Conservation (phyloP, 2,797 vertebrate genomes). For the Monodelphis domestica region DNA sequence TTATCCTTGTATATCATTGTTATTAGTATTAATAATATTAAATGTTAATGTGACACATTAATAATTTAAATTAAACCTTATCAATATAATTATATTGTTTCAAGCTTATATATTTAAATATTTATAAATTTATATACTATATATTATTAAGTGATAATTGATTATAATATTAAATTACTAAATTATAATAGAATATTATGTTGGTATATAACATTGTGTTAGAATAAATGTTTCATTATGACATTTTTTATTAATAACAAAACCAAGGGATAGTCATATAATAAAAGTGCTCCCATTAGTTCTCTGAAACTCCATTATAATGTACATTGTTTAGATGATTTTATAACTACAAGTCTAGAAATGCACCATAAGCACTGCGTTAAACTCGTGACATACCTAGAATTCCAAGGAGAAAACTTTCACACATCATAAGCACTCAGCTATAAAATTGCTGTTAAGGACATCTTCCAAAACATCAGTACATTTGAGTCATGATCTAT, state of each 20-base stretch:
- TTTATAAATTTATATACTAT: too few relatives aligned
- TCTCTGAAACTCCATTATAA: conserved; percentile 46
- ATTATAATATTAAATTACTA: too few relatives aligned
- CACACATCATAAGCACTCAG: conserved; percentile 25
- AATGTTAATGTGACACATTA: too few relatives aligned
- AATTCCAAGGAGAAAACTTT: conserved; percentile 76
- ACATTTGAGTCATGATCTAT: conserved; percentile 74
- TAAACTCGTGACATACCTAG: conserved; percentile 71
- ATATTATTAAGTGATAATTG: too few relatives aligned
- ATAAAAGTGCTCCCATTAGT: background rate
- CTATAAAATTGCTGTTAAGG: conserved; percentile 65
- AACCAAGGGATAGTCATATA: background rate
- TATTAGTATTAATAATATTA: too few relatives aligned
- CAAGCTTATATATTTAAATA: too few relatives aligned
- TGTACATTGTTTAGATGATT: conserved; percentile 46
- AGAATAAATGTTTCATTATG: too few relatives aligned
- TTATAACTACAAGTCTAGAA: conserved; percentile 77
- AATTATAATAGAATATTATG: too few relatives aligned
- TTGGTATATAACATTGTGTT: too few relatives aligned
- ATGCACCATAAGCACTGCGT: conserved; percentile 34
- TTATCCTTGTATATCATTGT: background rate
- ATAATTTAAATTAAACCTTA: too few relatives aligned
- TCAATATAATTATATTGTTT: too few relatives aligned
- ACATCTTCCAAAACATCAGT: conserved; percentile 70
- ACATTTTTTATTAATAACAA: background rate